These are phyloP conservation scores for Tapirus indicus DNA, from an alignment of 2,797 vertebrate genomes.

Conservation along the genomic window DNA sequence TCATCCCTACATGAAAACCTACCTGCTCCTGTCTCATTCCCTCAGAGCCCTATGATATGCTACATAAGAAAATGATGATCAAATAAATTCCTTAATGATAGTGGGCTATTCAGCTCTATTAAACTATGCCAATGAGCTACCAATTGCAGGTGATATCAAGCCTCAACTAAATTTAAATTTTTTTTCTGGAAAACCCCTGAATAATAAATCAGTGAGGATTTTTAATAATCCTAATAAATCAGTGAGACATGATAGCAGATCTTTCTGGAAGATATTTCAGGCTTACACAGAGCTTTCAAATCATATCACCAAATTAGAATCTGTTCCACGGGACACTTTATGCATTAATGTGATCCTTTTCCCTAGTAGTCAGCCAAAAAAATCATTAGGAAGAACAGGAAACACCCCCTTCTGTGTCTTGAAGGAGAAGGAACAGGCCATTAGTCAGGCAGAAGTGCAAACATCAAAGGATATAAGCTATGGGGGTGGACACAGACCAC, in stretches of 20 bases:
- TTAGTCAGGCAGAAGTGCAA: constrained; percentile 51
- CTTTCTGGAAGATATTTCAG: constrained; percentile 57
- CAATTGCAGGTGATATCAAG: background rate
- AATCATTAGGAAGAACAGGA: constrained; percentile 68
- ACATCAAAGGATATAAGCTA: constrained; percentile 68
- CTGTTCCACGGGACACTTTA: background rate
- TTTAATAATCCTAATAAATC: constrained; percentile 7
- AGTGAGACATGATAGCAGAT: background rate
- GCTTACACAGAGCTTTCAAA: constrained; percentile 18
- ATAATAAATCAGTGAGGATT: background rate
- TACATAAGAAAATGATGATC: background rate
- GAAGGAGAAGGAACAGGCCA: constrained; percentile 54
- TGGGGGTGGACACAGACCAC: constrained; percentile 56
- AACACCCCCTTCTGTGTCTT: constrained; percentile 46
- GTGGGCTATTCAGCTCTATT: background rate
- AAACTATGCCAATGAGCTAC: background rate
- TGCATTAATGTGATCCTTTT: constrained; percentile 55
- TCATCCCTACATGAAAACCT: background rate
- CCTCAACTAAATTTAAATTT: background rate
- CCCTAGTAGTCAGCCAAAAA: constrained; percentile 58
- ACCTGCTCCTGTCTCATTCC: background rate
- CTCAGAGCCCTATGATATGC: background rate
- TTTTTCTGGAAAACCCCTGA: constrained; percentile 24
- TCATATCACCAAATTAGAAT: constrained; percentile 45
- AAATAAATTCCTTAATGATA: constrained; percentile 14